Evolutionary conservation across 2,113 vertebrate species (phyloP).

Genomic region (Cariama cristata): DNA sequence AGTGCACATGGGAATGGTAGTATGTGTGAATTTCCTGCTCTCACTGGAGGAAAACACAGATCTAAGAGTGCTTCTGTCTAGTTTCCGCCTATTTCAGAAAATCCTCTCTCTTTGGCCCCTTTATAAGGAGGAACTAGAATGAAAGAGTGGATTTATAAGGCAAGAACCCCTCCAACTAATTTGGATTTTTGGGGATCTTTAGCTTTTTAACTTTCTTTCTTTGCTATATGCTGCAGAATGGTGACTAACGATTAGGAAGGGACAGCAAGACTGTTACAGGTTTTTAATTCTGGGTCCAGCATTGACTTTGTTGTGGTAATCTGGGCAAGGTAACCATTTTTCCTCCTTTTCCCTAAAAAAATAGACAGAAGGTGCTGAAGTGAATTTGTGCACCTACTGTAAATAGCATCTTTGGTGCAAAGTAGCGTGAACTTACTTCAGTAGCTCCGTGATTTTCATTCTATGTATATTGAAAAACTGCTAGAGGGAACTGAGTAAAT

Average conservation of each 20-base stretch:
- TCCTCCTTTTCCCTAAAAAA: neutral
- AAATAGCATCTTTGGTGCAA: neutral
- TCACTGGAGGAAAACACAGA: neutral
- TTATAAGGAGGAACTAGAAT: neutral
- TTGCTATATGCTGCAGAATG: neutral
- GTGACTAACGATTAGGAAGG: neutral
- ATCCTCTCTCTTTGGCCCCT: neutral
- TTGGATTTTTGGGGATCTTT: neutral
- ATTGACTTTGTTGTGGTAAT: neutral
- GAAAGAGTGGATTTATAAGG: neutral
- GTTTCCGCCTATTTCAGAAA: neutral
- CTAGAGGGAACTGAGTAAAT: slow-evolving; percentile 5
- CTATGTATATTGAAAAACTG: neutral
- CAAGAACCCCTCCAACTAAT: neutral
- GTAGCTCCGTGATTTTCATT: neutral
- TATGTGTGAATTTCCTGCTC: neutral
- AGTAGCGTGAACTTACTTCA: neutral
- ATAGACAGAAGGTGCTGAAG: neutral
- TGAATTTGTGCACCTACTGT: neutral
- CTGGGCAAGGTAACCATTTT: neutral
- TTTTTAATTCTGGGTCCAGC: neutral
- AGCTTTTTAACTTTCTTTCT: neutral
- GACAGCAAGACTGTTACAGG: neutral
- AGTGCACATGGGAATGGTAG: neutral
- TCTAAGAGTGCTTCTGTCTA: neutral